Conservation (phyloP, 2,888 invertebrate genomes). For the Lasioglossum oenotherae region DNA sequence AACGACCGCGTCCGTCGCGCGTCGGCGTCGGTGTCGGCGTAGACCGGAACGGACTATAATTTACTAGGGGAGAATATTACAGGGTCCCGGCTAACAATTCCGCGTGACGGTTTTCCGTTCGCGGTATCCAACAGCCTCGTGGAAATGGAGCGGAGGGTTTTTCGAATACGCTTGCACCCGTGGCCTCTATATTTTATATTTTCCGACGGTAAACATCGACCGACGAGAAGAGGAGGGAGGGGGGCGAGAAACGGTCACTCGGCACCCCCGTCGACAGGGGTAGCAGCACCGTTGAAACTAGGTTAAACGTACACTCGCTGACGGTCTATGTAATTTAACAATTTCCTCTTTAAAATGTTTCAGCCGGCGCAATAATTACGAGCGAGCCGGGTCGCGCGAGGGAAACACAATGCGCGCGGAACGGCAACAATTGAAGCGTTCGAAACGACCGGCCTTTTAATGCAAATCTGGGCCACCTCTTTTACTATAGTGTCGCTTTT, state of each 20-base stretch:
- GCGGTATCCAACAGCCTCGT: not conserved
- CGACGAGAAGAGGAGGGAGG: not conserved
- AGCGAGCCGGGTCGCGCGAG: not conserved
- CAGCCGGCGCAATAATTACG: constrained; percentile 41
- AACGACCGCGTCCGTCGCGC: constrained; percentile 31
- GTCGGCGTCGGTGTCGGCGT: constrained; percentile 10
- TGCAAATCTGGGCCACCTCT: constrained; percentile 33
- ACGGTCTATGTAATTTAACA: constrained; percentile 47
- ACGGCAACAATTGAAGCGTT: constrained; percentile 29
- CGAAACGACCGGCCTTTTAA: constrained; percentile 36
- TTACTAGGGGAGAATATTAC: constrained; percentile 47
- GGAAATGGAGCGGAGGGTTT: constrained; percentile 4
- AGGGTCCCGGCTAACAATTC: constrained; percentile 16
- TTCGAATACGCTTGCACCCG: not conserved
- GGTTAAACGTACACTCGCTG: constrained; percentile 47
- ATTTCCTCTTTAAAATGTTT: constrained; percentile 53
- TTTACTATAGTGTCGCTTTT: not conserved
- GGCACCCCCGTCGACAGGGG: not conserved
- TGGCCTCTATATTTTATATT: constrained; percentile 14
- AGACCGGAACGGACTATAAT: constrained; percentile 45
- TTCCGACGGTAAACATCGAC: constrained; percentile 1
- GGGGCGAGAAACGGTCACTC: not conserved
- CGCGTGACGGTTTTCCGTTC: constrained; percentile 26
- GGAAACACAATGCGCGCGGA: constrained; percentile 17
- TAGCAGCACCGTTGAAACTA: constrained; percentile 32